These are phyloP conservation scores for Ceratina japonica DNA, from an alignment of 1,140 invertebrate genomes.

Conservation along the genomic window DNA sequence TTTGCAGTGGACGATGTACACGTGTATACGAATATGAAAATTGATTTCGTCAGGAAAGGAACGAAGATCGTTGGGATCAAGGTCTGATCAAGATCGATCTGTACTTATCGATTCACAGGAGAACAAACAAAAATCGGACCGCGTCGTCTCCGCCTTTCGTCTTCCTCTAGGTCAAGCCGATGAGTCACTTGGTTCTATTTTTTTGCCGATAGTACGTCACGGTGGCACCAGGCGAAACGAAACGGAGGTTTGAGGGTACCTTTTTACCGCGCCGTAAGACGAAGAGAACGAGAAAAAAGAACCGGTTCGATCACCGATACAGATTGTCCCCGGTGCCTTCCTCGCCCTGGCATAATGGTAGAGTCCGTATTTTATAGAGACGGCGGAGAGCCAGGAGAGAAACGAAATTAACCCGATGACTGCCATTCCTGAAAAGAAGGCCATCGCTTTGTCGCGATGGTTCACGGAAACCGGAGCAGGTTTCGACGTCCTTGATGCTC, in stretches of 20 bases:
- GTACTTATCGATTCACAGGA: not conserved
- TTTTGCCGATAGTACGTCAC: conserved; percentile 35
- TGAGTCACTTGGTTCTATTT: conserved; percentile 26
- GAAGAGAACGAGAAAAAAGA: conserved; percentile 23
- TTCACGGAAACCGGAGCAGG: conserved; percentile 65
- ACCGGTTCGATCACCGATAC: conserved; percentile 54
- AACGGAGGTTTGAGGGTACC: too few relatives aligned
- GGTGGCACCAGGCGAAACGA: conserved; percentile 16
- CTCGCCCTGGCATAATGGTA: conserved; percentile 49
- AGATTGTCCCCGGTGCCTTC: conserved; percentile 47
- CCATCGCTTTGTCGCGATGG: conserved; percentile 33
- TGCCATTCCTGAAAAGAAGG: conserved; percentile 31
- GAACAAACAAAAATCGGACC: not conserved
- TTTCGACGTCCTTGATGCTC: conserved; percentile 57
- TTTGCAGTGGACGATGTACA: too few relatives aligned
- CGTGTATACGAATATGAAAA: too few relatives aligned
- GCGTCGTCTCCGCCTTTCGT: conserved; percentile 12
- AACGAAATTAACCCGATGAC: conserved; percentile 48
- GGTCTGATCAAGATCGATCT: too few relatives aligned
- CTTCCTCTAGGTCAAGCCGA: not conserved
- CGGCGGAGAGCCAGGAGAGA: conserved; percentile 23
- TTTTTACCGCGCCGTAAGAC: not conserved
- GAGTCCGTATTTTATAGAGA: conserved; percentile 34
- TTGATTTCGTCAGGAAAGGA: too few relatives aligned
- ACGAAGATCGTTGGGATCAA: too few relatives aligned